A percentile compares a stretch with the other conserved stretches of the same genome.
phyloP scores from a whole-genome alignment of 1,140 invertebrate genomes.

The Venustaconcha ellipsiformis region DNA sequence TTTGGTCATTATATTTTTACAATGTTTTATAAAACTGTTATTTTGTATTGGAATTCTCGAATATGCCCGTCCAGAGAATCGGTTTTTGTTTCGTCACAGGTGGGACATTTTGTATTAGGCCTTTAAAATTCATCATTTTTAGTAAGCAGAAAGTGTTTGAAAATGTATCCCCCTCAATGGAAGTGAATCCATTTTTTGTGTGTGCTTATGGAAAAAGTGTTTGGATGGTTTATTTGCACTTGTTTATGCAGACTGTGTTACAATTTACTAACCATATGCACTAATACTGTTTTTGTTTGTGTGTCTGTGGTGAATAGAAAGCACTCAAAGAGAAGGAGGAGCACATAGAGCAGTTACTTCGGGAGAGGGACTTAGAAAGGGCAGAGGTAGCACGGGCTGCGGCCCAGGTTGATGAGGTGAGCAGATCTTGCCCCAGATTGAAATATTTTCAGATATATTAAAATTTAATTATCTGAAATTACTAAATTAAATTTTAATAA shows the following conservation, averaged over 20 bases:
- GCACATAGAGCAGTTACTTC: conserved; percentile 89
- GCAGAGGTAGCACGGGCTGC: conserved; percentile 82
- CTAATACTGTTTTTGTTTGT: not conserved
- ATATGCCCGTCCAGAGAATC: too few species aligned
- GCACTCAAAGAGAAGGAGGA: conserved; percentile 91
- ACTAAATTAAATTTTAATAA: not conserved
- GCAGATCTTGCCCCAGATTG: not conserved
- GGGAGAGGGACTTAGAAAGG: conserved; percentile 89
- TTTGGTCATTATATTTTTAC: too few species aligned
- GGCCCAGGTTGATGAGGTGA: conserved; percentile 78
- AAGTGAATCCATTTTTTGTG: not conserved
- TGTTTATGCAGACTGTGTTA: too few species aligned
- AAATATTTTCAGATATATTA: too few species aligned
- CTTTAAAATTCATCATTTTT: not conserved
- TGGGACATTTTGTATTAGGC: not conserved
- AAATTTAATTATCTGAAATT: not conserved
- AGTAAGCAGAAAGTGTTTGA: not conserved
- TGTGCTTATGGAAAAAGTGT: not conserved
- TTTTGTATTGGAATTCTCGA: too few species aligned
- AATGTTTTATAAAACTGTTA: too few species aligned
- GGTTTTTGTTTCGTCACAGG: too few species aligned
- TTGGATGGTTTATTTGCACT: not conserved
- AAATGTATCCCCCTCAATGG: not conserved
- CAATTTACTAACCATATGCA: not conserved
- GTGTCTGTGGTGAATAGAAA: conserved; percentile 75